Evolutionary conservation across 2,888 invertebrate species (phyloP).

Genomic region (Andrena minutula): DNA sequence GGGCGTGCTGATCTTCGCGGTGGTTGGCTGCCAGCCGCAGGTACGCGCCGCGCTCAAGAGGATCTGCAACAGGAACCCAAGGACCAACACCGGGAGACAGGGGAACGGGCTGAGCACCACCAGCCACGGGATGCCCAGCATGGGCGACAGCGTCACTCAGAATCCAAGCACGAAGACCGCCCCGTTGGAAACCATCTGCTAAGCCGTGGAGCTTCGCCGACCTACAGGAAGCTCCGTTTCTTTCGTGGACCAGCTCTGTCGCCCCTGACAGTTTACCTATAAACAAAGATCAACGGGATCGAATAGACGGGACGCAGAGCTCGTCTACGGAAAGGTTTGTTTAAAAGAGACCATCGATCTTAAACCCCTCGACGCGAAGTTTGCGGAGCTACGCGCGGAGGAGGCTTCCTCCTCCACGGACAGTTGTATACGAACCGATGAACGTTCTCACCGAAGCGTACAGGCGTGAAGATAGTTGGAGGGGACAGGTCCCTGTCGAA

Average conservation of each 20-base stretch:
- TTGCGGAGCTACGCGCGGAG: slow-evolving; percentile 3
- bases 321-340: background rate
- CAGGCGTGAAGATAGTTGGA: slow-evolving; percentile 2
- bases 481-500: background rate
- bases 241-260: background rate
- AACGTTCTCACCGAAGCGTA: slow-evolving; percentile 4
- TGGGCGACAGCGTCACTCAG: slow-evolving; percentile 91
- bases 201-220: slow-evolving; percentile 49
- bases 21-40: slow-evolving; percentile 95
- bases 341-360: background rate
- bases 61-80: slow-evolving; percentile 87
- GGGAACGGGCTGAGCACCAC: slow-evolving; percentile 90
- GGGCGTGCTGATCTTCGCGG: slow-evolving; percentile 95
- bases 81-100: slow-evolving; percentile 87
- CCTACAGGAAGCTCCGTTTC: slow-evolving; percentile 5
- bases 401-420: slow-evolving; percentile 7
- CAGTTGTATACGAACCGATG: slow-evolving; percentile 37
- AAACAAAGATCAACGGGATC: slow-evolving; percentile 25
- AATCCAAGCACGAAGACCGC: slow-evolving; percentile 88
- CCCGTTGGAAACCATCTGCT: slow-evolving; percentile 87
- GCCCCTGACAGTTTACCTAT: background rate
- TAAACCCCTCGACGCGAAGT: background rate
- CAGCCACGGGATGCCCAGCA: slow-evolving; percentile 93
- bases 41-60: slow-evolving; percentile 89
- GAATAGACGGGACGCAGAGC: slow-evolving; percentile 3